Conservation (phyloP, 2,888 invertebrate genomes). For the Anorthoa munda region DNA sequence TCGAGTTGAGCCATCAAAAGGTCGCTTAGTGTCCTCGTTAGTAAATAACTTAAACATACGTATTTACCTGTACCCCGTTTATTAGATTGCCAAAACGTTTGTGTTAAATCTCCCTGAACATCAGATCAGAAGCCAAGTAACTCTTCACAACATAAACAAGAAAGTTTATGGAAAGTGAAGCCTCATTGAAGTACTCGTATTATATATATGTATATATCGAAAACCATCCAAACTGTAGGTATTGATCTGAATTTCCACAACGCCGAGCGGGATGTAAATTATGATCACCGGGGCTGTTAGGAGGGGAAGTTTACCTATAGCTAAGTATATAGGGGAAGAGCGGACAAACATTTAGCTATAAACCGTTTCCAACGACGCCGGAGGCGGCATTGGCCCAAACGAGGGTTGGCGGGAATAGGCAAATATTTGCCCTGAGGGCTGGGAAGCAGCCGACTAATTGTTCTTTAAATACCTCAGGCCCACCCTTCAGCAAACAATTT, state of each 20-base stretch:
- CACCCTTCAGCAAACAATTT: constrained; percentile 87
- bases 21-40: too few relatives aligned
- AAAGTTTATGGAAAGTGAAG: constrained; percentile 47
- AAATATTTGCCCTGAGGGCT: constrained; percentile 89
- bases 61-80: neutral
- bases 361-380: constrained; percentile 85
- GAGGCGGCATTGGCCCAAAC: constrained; percentile 83
- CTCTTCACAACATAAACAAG: constrained; percentile 49
- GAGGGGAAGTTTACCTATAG: constrained; percentile 80
- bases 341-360: constrained; percentile 86
- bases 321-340: constrained; percentile 83
- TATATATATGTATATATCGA: constrained; percentile 11
- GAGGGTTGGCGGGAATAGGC: constrained; percentile 90
- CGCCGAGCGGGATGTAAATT: constrained; percentile 66
- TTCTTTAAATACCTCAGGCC: constrained; percentile 89
- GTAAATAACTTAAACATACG: neutral
- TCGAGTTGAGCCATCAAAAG: too few relatives aligned
- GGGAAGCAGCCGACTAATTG: constrained; percentile 90
- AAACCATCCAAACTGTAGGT: constrained; percentile 44
- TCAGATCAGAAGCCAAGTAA: constrained; percentile 32
- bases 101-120: constrained; percentile 18
- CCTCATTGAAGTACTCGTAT: constrained; percentile 36
- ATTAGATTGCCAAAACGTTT: constrained; percentile 9
- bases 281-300: constrained; percentile 69
- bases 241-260: constrained; percentile 58